Conservation (phyloP, 2,113 vertebrate genomes). For the Cinclus mexicanus region DNA sequence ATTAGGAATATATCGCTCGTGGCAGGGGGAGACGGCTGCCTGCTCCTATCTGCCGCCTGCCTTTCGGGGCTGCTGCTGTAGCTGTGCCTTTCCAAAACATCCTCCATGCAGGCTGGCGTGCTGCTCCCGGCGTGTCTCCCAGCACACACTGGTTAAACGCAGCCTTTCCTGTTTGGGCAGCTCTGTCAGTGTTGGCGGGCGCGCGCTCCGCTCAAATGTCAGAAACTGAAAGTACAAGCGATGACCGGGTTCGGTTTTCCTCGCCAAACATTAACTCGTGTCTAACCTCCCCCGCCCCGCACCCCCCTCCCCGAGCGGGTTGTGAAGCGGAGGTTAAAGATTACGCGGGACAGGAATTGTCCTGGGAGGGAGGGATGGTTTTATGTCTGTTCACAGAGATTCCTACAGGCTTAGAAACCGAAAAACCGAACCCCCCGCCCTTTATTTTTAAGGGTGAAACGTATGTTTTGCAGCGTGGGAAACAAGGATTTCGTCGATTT, state of each 20-base stretch:
- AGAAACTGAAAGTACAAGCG: conserved; percentile 51
- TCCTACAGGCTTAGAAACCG: neutral
- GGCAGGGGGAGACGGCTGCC: neutral
- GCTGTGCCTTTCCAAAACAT: conserved; percentile 27
- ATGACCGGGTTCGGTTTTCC: neutral
- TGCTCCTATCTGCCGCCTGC: neutral
- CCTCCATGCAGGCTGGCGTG: neutral
- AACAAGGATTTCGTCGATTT: neutral
- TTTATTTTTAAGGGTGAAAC: neutral
- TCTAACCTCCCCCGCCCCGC: too few species aligned
- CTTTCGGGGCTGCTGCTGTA: neutral
- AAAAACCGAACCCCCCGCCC: rapidly evolving
- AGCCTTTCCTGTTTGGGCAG: conserved; percentile 58
- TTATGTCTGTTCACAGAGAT: neutral
- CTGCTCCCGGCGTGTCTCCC: conserved; percentile 1
- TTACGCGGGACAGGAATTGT: neutral
- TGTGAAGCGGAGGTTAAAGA: neutral
- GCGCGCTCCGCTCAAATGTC: conserved; percentile 12
- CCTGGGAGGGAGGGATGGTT: neutral
- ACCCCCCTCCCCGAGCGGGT: neutral
- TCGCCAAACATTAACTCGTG: neutral
- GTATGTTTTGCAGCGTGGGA: neutral
- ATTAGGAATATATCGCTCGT: neutral
- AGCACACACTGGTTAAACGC: neutral
- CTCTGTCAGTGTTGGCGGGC: conserved; percentile 42